phyloP scores from a whole-genome alignment of 2,888 invertebrate species.

The Mellilla xanthometata region DNA sequence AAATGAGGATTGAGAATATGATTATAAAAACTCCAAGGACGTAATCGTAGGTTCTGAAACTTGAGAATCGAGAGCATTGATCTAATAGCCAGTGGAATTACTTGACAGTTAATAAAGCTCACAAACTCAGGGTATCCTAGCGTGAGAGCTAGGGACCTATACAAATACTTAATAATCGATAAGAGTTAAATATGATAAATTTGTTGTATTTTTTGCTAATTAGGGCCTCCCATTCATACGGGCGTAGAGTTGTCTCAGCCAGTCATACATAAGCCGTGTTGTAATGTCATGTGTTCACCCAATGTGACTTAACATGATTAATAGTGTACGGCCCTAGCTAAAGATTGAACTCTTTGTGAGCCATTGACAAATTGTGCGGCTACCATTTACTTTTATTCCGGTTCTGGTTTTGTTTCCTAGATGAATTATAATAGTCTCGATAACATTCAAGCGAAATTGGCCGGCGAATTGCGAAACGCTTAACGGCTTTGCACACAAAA shows the following conservation, averaged over 20 bases:
- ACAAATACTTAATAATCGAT: too few relatives aligned
- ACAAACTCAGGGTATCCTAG: too few relatives aligned
- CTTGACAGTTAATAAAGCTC: constrained; percentile 78
- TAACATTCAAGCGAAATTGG: constrained; percentile 35
- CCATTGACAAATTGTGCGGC: constrained; percentile 70
- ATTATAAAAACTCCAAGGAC: neutral
- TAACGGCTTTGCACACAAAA: constrained; percentile 12
- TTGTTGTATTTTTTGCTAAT: too few relatives aligned
- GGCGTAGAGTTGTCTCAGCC: constrained; percentile 48
- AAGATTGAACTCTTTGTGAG: constrained; percentile 67
- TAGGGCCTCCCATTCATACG: constrained; percentile 69
- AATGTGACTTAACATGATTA: constrained; percentile 59
- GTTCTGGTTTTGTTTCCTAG: constrained; percentile 40
- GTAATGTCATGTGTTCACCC: constrained; percentile 66
- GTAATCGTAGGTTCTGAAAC: constrained; percentile 34
- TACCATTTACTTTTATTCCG: constrained; percentile 61
- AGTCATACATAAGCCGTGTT: constrained; percentile 45
- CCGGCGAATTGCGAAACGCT: constrained; percentile 14
- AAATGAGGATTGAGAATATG: too few relatives aligned
- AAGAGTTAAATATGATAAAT: too few relatives aligned
- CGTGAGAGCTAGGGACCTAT: too few relatives aligned
- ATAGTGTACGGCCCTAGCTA: constrained; percentile 52
- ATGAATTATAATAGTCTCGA: constrained; percentile 40
- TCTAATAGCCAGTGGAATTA: constrained; percentile 63
- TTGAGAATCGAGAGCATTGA: constrained; percentile 41